Evolutionary conservation across 2,888 invertebrate genomes (phyloP).

Genomic region (Nineta flava): DNA sequence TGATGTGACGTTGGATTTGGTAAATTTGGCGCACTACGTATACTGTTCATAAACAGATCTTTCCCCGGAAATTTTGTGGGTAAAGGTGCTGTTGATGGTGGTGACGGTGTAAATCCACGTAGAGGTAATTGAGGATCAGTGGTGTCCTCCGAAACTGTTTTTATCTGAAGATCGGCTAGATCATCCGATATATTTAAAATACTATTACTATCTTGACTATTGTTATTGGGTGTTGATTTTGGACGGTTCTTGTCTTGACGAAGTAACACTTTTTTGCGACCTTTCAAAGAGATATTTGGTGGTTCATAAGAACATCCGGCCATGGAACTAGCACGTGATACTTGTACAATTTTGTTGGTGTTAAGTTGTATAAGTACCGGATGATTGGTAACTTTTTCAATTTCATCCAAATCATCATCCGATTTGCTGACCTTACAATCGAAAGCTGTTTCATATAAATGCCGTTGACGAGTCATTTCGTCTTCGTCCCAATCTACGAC

Average conservation of each 20-base stretch:
- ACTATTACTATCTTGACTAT: slow-evolving; percentile 26
- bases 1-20: slow-evolving; percentile 52
- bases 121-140: slow-evolving; percentile 40
- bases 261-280: slow-evolving; percentile 34
- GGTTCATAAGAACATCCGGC: slow-evolving; percentile 27
- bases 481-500: slow-evolving; percentile 34
- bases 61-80: slow-evolving; percentile 66
- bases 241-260: slow-evolving; percentile 39
- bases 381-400: slow-evolving; percentile 68
- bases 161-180: slow-evolving; percentile 17
- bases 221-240: slow-evolving; percentile 36
- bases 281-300: slow-evolving; percentile 19
- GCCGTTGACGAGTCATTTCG: slow-evolving; percentile 46
- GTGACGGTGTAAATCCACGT: slow-evolving; percentile 63
- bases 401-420: slow-evolving; percentile 62
- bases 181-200: slow-evolving; percentile 33
- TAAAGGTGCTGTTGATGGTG: slow-evolving; percentile 69
- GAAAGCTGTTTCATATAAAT: slow-evolving; percentile 79
- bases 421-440: slow-evolving; percentile 74
- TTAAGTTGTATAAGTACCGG: slow-evolving; percentile 46
- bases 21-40: slow-evolving; percentile 65
- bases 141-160: slow-evolving; percentile 33
- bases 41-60: slow-evolving; percentile 51
- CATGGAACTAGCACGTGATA: slow-evolving; percentile 6
- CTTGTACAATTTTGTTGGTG: slow-evolving; percentile 4